Evolutionary conservation across 1,140 invertebrate genomes (phyloP).

Genomic region (Drosophila orena): DNA sequence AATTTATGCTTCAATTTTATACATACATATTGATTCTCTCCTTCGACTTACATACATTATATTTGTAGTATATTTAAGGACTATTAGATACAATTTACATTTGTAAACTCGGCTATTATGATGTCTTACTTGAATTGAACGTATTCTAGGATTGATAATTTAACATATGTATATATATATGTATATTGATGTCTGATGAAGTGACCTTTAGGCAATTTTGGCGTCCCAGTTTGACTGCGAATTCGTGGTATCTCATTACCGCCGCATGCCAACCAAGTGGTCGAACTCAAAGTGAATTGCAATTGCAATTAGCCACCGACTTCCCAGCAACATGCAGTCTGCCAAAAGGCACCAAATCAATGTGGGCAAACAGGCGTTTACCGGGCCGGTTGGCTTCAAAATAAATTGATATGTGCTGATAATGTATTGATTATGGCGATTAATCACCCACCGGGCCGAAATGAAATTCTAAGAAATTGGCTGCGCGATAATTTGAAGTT

Average conservation of each 20-base stretch:
- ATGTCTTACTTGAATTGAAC: no score
- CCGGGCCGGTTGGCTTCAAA: conserved; percentile 20
- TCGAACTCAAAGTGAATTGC: conserved; percentile 23
- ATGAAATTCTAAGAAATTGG: conserved; percentile 64
- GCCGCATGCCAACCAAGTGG: conserved; percentile 5
- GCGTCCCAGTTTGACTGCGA: not conserved
- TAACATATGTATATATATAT: no score
- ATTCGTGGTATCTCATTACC: not conserved
- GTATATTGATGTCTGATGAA: not conserved
- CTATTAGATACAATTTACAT: no score
- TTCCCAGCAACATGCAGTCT: not conserved
- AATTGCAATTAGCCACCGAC: conserved; percentile 15
- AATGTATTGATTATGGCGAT: conserved; percentile 68
- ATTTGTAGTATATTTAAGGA: no score
- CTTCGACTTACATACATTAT: no score
- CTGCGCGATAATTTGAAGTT: conserved; percentile 63
- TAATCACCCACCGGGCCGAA: conserved; percentile 53
- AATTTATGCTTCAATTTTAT: conserved; percentile 8
- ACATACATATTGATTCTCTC: not conserved
- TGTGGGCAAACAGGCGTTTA: conserved; percentile 19
- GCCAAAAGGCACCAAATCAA: conserved; percentile 1
- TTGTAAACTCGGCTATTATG: no score
- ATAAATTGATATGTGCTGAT: conserved; percentile 69
- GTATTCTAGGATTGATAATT: no score
- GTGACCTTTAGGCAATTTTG: not conserved